Base-by-base conservation (phyloP, 2,888 invertebrate genomes). In the Stictocephala bisonia region DNA sequence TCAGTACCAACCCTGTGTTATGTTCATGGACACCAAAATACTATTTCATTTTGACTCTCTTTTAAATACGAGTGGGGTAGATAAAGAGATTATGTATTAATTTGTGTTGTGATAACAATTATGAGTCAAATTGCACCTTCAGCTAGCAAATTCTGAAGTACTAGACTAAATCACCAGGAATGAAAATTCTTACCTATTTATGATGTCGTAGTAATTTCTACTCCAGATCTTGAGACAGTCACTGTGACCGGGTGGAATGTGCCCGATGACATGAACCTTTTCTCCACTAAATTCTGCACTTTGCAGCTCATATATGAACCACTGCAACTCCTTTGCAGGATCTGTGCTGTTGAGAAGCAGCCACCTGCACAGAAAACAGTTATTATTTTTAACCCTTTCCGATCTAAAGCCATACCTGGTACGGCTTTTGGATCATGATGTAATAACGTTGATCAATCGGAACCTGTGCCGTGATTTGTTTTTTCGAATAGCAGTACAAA, bases 211-310 rank as follows among this genome's bases (percentile, higher is more conserved):
- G 83, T 94, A 96, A 84, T 98, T 98, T 77, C 95, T 90, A 3
- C 97, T 96, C 96, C 97, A 99, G 3, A 96, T 93, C 85, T 96
- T 95, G 35, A 97, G 85, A 81, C 97, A 97, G 83, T 96, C 96
- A 0, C 93, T 91, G 82, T 94, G 94, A 2, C 97, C 97, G 0
- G 98, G 97, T 0, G 97, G 97, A 80, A 98, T 97, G 83, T 99
- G 99, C 0, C 96, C 91, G 69, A 99, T 93, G n/a, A 99, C 92
- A 81, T 98, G 97, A 11, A 98, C 98, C 84, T 97, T 96, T 84
- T 97, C 96, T 13, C 93, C 93, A 78, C 92, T 94, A 83, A 95
- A 93, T 84, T 98, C 98, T 0, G 98, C 96, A 11, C 94, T 92
- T 82, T 97, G 96, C 11, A 99, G 86, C 83, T 97, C 96, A 80